phyloP scores from a whole-genome alignment of 2,113 vertebrate genomes.

The Nansenia antarctica region DNA sequence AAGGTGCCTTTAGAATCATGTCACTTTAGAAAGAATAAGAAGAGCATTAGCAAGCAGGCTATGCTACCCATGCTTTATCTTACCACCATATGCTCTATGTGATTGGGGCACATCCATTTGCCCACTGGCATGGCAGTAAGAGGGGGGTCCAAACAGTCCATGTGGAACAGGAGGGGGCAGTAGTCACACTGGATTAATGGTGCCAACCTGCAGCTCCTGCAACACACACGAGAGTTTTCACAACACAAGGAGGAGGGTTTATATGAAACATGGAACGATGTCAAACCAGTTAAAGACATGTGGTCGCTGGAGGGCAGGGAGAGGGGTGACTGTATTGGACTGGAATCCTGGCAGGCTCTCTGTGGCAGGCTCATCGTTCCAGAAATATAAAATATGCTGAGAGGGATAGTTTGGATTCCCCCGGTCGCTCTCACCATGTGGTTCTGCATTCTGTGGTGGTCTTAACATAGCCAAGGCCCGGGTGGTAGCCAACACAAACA shows the following conservation, averaged over 20 bases:
- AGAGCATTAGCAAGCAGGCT: not conserved
- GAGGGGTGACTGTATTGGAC: too few relatives aligned
- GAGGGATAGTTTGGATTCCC: not conserved
- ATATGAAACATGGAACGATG: not conserved
- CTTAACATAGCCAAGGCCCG: not conserved
- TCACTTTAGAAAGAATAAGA: not conserved
- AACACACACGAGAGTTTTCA: not conserved
- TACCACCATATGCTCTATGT: conserved; percentile 95
- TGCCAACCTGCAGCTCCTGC: conserved; percentile 96
- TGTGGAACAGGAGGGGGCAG: conserved; percentile 96
- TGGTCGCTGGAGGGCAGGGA: too few relatives aligned
- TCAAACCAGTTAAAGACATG: not conserved
- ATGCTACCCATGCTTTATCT: conserved; percentile 27
- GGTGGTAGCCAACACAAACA: not conserved
- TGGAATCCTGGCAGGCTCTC: not conserved
- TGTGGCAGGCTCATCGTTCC: not conserved
- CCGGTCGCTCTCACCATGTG: not conserved
- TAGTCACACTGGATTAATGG: conserved; percentile 98
- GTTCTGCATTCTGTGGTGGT: not conserved
- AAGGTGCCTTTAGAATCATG: not conserved
- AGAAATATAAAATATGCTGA: not conserved
- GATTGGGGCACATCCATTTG: conserved; percentile 99
- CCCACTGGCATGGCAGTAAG: conserved; percentile 96
- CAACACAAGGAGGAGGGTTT: not conserved
- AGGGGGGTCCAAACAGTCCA: conserved; percentile 97